phyloP scores from a whole-genome alignment of 2,888 invertebrate species.

The Tiliacea citrago region DNA sequence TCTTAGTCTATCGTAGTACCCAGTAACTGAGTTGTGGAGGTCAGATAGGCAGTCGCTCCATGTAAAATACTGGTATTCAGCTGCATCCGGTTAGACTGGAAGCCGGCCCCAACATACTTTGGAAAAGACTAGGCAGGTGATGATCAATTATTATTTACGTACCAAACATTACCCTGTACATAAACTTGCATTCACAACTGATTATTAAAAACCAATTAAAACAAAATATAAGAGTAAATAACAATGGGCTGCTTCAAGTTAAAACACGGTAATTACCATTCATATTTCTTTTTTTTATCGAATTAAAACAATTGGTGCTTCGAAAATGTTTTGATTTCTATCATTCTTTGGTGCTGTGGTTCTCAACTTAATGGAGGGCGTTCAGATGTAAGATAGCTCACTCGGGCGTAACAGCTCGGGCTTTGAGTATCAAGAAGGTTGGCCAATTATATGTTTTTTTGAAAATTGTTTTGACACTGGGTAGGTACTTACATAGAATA shows the following conservation, averaged over 20 bases:
- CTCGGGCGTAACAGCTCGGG: conserved; percentile 13
- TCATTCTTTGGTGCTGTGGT: conserved; percentile 72
- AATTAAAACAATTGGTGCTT: conserved; percentile 85
- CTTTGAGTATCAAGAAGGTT: neutral
- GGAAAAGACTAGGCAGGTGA: too few relatives aligned
- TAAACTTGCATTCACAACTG: conserved; percentile 64
- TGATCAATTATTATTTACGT: conserved; percentile 40
- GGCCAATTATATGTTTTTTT: neutral
- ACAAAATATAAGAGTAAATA: conserved; percentile 72
- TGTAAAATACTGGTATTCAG: too few relatives aligned
- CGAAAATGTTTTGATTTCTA: conserved; percentile 79
- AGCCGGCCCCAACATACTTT: too few relatives aligned
- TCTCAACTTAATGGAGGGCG: conserved; percentile 62
- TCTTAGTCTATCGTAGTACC: too few relatives aligned
- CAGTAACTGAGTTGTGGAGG: too few relatives aligned
- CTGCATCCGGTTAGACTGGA: too few relatives aligned
- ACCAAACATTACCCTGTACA: conserved; percentile 18
- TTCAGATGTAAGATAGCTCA: conserved; percentile 35
- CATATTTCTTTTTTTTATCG: conserved; percentile 84
- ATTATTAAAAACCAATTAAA: conserved; percentile 82
- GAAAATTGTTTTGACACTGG: neutral
- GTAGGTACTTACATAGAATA: neutral
- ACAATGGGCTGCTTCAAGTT: conserved; percentile 81
- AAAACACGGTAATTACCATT: conserved; percentile 85
- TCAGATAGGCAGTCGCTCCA: too few relatives aligned